phyloP scores from a whole-genome alignment of 2,113 vertebrate genomes.

The Aspidoscelis tigris region DNA sequence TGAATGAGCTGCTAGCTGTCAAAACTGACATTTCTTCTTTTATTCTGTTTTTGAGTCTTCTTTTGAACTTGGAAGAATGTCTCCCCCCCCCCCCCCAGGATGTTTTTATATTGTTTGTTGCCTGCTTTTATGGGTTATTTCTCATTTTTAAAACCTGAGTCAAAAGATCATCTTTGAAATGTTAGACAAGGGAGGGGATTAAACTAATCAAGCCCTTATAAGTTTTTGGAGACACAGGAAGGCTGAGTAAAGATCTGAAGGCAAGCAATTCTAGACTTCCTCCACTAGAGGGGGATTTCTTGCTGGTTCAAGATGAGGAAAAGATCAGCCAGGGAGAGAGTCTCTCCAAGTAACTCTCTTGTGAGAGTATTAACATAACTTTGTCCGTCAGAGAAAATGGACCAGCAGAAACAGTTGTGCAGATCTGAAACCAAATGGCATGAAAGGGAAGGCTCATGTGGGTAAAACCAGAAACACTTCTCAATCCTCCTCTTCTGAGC shows the following conservation, averaged over 20 bases:
- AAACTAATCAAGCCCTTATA: conserved; percentile 22
- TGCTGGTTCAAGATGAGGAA: conserved; percentile 37
- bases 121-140: too few relatives aligned
- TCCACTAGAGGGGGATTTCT: conserved; percentile 79
- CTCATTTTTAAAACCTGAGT: too few relatives aligned
- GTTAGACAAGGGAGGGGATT: conserved; percentile 16
- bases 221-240: background rate
- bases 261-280: conserved; percentile 37
- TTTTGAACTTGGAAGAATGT: too few relatives aligned
- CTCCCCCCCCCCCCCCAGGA: too few relatives aligned
- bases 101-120: too few relatives aligned
- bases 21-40: too few relatives aligned
- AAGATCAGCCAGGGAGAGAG: conserved; percentile 42
- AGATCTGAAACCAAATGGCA: conserved; percentile 54
- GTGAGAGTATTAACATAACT: conserved; percentile 54
- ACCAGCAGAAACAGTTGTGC: conserved; percentile 32
- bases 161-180: background rate
- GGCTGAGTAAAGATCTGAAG: background rate
- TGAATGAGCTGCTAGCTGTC: too few relatives aligned
- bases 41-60: too few relatives aligned
- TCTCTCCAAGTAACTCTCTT: background rate
- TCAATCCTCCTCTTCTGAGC: conserved; percentile 50
- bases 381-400: conserved; percentile 51
- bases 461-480: conserved; percentile 55
- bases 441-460: conserved; percentile 53